Evolutionary conservation across 2,888 invertebrate genomes (phyloP).

Genomic region (Linyphia triangularis): DNA sequence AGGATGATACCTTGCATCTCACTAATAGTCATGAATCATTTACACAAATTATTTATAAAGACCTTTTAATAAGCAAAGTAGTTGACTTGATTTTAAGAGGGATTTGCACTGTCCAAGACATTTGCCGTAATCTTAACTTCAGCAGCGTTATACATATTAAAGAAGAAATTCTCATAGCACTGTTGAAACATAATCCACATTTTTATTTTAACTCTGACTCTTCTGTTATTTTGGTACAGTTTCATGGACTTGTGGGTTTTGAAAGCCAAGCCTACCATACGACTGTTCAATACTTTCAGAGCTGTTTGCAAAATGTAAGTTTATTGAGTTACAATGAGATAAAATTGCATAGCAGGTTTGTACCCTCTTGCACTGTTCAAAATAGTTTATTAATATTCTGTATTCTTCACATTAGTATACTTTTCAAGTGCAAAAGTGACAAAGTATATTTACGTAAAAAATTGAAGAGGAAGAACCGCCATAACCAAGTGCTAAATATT

Average conservation of each 20-base stretch:
- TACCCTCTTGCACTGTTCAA: slow-evolving; percentile 22
- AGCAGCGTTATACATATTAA: slow-evolving; percentile 12
- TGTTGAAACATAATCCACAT: slow-evolving; percentile 22
- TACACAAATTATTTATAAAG: slow-evolving; percentile 30
- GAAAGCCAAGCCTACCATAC: slow-evolving; percentile 1
- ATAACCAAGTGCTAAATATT: slow-evolving; percentile 6
- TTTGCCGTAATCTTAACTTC: slow-evolving; percentile 44
- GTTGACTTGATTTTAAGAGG: slow-evolving; percentile 57
- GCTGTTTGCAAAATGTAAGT: slow-evolving; percentile 21
- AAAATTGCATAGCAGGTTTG: slow-evolving; percentile 21
- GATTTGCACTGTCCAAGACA: slow-evolving; percentile 3
- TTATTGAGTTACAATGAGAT: slow-evolving; percentile 31
- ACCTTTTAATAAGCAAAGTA: slow-evolving; percentile 38
- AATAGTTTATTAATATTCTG: slow-evolving; percentile 37
- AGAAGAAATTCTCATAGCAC: background rate
- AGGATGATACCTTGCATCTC: background rate
- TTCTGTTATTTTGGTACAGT: slow-evolving; percentile 1
- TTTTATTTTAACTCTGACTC: background rate
- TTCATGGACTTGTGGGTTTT: slow-evolving; percentile 42
- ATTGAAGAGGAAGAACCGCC: background rate
- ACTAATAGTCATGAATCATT: slow-evolving; percentile 4
- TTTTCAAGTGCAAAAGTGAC: slow-evolving; percentile 35
- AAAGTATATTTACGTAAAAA: slow-evolving; percentile 9
- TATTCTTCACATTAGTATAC: slow-evolving; percentile 10
- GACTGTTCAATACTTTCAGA: slow-evolving; percentile 45